Conservation (phyloP, 2,797 vertebrate genomes). For the Clarias platycephalus region DNA sequence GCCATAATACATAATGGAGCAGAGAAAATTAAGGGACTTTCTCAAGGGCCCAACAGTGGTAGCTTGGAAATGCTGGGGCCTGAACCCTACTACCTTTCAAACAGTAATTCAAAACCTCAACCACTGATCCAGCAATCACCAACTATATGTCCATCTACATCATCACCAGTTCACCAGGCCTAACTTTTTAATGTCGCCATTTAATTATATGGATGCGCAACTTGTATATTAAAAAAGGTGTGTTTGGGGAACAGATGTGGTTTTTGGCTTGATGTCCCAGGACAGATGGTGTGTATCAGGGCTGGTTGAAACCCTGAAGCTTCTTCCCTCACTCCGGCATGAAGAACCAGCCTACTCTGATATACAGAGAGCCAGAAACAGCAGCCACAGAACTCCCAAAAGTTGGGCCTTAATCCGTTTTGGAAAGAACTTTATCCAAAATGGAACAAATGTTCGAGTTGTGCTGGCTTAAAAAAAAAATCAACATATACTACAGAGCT, state of each 20-base stretch:
- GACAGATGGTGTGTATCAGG: conserved; percentile 63
- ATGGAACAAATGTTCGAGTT: not conserved
- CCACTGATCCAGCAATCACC: too few species aligned
- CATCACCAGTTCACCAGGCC: not conserved
- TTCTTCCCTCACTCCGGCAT: conserved; percentile 37
- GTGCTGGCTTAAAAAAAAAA: not conserved
- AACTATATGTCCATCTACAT: not conserved
- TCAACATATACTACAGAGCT: not conserved
- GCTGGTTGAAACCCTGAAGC: conserved; percentile 46
- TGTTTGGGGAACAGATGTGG: conserved; percentile 55
- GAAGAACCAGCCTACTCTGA: conserved; percentile 49
- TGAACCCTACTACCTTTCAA: too few species aligned
- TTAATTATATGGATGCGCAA: conserved; percentile 9
- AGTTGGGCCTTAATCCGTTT: conserved; percentile 52
- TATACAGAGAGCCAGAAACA: conserved; percentile 49
- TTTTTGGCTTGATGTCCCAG: conserved; percentile 48
- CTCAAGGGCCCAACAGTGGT: too few species aligned
- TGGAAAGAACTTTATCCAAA: conserved; percentile 40
- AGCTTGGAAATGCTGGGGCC: too few species aligned
- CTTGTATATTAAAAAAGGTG: conserved; percentile 40
- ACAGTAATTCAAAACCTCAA: too few species aligned
- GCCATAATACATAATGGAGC: too few species aligned
- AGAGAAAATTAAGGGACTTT: too few species aligned
- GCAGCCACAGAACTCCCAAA: conserved; percentile 56
- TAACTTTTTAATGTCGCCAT: not conserved